Evolutionary conservation across 1,140 invertebrate species (phyloP).

Genomic region (Planococcus citri): DNA sequence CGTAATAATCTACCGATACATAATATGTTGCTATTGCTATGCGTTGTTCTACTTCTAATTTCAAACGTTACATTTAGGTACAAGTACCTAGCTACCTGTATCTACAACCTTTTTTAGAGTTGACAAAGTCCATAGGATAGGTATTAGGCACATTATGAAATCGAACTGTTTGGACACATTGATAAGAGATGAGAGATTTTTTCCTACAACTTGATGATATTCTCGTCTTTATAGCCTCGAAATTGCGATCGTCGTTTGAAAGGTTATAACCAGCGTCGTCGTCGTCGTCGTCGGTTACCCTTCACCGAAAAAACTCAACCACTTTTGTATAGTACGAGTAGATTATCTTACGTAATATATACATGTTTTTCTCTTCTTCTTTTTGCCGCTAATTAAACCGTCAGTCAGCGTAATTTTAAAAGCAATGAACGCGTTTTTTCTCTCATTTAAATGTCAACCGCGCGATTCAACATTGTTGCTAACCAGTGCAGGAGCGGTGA

Average conservation of each 20-base stretch:
- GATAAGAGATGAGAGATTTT: too few relatives aligned
- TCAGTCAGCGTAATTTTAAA: background rate
- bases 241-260: background rate
- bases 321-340: background rate
- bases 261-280: background rate
- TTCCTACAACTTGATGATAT: background rate
- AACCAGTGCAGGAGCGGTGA: too few relatives aligned
- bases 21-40: too few relatives aligned
- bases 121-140: too few relatives aligned
- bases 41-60: too few relatives aligned
- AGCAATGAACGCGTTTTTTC: background rate
- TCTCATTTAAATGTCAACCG: background rate
- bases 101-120: too few relatives aligned
- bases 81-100: too few relatives aligned
- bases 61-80: too few relatives aligned
- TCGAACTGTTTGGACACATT: too few relatives aligned
- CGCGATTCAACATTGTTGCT: background rate
- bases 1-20: too few relatives aligned
- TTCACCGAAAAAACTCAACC: background rate
- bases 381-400: background rate
- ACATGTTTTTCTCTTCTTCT: background rate
- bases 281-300: background rate
- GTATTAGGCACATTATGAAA: too few relatives aligned
- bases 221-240: background rate
- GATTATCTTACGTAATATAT: conserved; percentile 2